phyloP scores from a whole-genome alignment of 2,888 invertebrate species.

The Himalopsyche kuldschensis region DNA sequence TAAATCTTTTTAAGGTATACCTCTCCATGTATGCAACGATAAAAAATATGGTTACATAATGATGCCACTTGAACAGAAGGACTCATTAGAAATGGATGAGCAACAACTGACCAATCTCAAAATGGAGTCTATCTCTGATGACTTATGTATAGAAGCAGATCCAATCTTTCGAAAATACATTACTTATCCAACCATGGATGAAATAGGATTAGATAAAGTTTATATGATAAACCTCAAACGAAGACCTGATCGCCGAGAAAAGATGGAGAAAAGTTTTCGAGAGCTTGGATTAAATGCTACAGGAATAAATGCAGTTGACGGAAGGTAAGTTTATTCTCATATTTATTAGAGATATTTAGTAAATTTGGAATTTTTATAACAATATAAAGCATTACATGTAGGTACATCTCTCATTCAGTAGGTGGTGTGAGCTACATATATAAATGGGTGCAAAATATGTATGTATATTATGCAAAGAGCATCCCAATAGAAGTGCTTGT shows the following conservation, averaged over 20 bases:
- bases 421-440: too few species aligned
- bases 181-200: slow-evolving; percentile 57
- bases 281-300: slow-evolving; percentile 80
- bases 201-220: slow-evolving; percentile 74
- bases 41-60: slow-evolving; percentile 79
- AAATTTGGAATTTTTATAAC: too few species aligned
- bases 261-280: slow-evolving; percentile 80
- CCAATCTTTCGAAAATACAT: slow-evolving; percentile 49
- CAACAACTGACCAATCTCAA: slow-evolving; percentile 77
- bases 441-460: too few species aligned
- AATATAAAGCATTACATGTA: too few species aligned
- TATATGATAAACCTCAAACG: slow-evolving; percentile 92
- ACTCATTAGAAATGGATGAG: slow-evolving; percentile 64
- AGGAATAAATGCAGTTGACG: slow-evolving; percentile 84
- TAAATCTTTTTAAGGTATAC: slow-evolving; percentile 51
- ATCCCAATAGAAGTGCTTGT: too few species aligned
- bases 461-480: too few species aligned
- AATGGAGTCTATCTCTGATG: slow-evolving; percentile 70
- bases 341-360: not conserved
- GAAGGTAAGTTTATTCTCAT: slow-evolving; percentile 64
- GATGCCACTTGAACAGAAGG: slow-evolving; percentile 75
- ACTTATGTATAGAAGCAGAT: slow-evolving; percentile 52
- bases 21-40: slow-evolving; percentile 80
- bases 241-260: slow-evolving; percentile 72
- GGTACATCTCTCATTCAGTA: too few species aligned